These are phyloP conservation scores for Leucophenga maculata DNA, from an alignment of 2,888 invertebrate species.

Conservation along the genomic window DNA sequence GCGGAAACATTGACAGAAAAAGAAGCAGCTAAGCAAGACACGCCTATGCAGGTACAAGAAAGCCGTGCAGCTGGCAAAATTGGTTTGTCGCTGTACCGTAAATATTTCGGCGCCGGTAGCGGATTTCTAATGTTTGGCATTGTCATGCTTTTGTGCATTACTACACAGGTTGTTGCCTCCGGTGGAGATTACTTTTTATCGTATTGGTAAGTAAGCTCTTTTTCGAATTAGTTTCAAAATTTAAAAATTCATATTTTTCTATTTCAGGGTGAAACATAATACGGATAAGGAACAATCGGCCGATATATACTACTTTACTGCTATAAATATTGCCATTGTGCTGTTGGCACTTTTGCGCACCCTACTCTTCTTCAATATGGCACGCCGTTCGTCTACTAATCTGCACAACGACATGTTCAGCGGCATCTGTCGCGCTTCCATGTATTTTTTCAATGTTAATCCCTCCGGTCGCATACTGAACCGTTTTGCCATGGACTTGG, in stretches of 20 bases:
- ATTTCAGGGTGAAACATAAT: constrained; percentile 62
- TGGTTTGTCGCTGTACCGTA: constrained; percentile 76
- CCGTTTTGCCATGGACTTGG: constrained; percentile 92
- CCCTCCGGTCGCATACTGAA: constrained; percentile 87
- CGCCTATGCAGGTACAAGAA: constrained; percentile 74
- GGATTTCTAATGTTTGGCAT: constrained; percentile 75
- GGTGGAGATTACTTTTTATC: constrained; percentile 85
- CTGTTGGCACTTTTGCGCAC: constrained; percentile 69
- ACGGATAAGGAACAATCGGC: constrained; percentile 37
- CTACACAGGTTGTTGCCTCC: constrained; percentile 81
- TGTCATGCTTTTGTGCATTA: constrained; percentile 76
- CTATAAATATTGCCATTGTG: constrained; percentile 71
- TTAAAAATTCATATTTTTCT: no score
- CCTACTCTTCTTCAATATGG: constrained; percentile 74
- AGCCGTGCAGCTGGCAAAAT: constrained; percentile 77
- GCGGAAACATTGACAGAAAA: constrained; percentile 46
- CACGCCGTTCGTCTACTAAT: constrained; percentile 82
- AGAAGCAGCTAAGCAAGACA: constrained; percentile 64
- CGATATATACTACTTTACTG: constrained; percentile 74
- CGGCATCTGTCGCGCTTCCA: constrained; percentile 83
- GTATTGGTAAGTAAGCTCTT: constrained; percentile 75
- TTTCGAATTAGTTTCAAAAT: not conserved
- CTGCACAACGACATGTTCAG: constrained; percentile 89
- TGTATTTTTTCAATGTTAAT: constrained; percentile 91
- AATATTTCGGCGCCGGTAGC: constrained; percentile 82